Evolutionary conservation across 2,797 vertebrate genomes (phyloP).

Genomic region (Heterohyrax brucei): DNA sequence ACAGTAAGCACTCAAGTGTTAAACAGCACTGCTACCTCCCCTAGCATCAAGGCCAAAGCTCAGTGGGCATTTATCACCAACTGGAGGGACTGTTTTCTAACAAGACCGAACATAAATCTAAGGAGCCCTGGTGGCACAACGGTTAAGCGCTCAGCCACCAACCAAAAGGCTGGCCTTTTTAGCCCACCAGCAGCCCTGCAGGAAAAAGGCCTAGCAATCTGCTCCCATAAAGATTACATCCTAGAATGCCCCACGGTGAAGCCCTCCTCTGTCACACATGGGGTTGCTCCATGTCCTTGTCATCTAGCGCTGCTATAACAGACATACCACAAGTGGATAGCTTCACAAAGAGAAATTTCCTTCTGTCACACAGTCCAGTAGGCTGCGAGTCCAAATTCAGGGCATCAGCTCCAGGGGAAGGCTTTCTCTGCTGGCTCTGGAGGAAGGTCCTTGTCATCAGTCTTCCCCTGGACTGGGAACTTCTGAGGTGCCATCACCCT

Average conservation of each 20-base stretch:
- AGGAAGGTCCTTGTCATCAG: no score
- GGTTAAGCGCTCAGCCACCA: not conserved
- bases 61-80: not conserved
- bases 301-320: no score
- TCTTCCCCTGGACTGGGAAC: no score
- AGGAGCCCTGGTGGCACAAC: not conserved
- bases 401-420: no score
- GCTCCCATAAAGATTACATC: not conserved
- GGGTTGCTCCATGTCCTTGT: no score
- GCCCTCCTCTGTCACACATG: not conserved
- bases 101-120: not conserved
- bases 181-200: not conserved
- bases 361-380: no score
- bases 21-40: not conserved
- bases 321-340: no score
- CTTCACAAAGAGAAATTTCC: no score
- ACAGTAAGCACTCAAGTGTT: not conserved
- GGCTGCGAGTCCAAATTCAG: no score
- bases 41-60: not conserved
- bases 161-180: not conserved
- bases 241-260: not conserved
- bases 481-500: no score
- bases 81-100: not conserved
- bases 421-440: no score
- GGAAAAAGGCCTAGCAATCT: not conserved